Evolutionary conservation across 35 echinoderm and acorn worm species (phyloP).

Genomic region (Strongylocentrotus purpuratus): DNA sequence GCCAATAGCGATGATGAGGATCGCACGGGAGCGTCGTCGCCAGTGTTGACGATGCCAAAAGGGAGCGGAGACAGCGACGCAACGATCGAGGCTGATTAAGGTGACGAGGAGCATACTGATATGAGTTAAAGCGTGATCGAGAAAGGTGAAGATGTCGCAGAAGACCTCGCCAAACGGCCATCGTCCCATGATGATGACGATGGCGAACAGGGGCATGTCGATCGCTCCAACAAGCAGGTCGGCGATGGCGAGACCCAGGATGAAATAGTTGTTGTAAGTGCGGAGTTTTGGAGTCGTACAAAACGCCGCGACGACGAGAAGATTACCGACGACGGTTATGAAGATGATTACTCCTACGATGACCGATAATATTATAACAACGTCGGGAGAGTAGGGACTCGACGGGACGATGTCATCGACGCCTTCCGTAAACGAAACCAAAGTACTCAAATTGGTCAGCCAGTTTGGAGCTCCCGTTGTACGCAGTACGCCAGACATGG

Average conservation of each 20-base stretch:
- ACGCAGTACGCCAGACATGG: neutral
- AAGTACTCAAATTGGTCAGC: neutral
- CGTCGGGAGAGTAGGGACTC: neutral
- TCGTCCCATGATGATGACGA: conserved; percentile 35
- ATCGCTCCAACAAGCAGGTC: conserved; percentile 52
- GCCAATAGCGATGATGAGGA: conserved; percentile 31
- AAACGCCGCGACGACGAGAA: conserved; percentile 44
- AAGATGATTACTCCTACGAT: conserved; percentile 28
- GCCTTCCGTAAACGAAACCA: neutral
- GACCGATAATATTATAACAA: neutral
- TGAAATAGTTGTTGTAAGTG: conserved; percentile 59
- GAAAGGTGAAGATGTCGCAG: conserved; percentile 26
- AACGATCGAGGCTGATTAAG: conserved; percentile 65
- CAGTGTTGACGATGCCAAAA: conserved; percentile 42
- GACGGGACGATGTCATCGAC: neutral
- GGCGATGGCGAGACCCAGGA: conserved; percentile 51
- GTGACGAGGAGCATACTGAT: conserved; percentile 1
- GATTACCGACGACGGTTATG: conserved; percentile 54
- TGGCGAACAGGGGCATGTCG: neutral
- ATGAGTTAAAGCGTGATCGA: conserved; percentile 41
- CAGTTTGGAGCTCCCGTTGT: neutral
- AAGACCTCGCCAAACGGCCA: conserved; percentile 56
- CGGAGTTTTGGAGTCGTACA: conserved; percentile 56
- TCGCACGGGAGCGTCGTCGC: conserved; percentile 40
- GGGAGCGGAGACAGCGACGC: conserved; percentile 41